These are phyloP conservation scores for Drosophila villosipedis DNA, from an alignment of 2,888 invertebrate species.

Conservation along the genomic window DNA sequence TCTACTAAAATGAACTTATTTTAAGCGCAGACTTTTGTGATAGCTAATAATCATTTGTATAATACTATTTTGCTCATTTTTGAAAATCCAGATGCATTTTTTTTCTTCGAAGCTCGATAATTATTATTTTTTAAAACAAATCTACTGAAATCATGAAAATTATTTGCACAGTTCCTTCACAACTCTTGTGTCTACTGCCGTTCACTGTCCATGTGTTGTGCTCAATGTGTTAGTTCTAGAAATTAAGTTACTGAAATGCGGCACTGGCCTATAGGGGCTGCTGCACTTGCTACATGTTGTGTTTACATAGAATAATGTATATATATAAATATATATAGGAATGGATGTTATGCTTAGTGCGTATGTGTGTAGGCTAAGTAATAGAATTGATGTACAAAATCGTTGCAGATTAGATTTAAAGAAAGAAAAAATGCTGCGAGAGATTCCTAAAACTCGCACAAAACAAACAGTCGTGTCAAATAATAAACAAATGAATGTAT, in stretches of 20 bases:
- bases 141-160: background rate
- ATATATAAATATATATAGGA: conserved; percentile 35
- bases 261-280: conserved; percentile 2
- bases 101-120: background rate
- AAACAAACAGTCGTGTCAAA: conserved; percentile 65
- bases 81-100: background rate
- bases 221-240: conserved; percentile 64
- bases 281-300: conserved; percentile 27
- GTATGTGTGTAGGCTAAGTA: conserved; percentile 27
- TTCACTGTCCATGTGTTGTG: conserved; percentile 62
- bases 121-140: background rate
- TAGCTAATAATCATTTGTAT: background rate
- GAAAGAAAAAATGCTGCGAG: background rate
- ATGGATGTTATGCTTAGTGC: conserved; percentile 34
- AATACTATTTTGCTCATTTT: background rate
- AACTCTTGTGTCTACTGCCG: conserved; percentile 21
- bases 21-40: background rate
- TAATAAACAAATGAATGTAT: conserved; percentile 62
- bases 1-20: background rate
- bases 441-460: conserved; percentile 27
- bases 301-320: conserved; percentile 31
- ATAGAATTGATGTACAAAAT: conserved; percentile 53
- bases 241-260: conserved; percentile 16
- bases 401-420: conserved; percentile 40
- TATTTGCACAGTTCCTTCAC: background rate